These are phyloP conservation scores for Drosophila tanythrix DNA, from an alignment of 2,888 invertebrate genomes.

Conservation along the genomic window DNA sequence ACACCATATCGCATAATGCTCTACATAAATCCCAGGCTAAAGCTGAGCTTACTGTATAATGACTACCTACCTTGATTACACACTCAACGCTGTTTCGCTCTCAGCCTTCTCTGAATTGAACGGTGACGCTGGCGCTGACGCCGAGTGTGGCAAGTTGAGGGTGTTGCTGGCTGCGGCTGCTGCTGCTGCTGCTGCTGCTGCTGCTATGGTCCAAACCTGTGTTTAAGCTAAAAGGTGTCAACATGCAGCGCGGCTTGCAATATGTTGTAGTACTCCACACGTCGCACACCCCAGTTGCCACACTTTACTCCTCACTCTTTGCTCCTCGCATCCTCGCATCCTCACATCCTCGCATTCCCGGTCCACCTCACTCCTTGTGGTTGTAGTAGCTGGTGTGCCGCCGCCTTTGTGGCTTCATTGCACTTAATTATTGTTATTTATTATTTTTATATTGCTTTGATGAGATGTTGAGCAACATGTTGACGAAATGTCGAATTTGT, in stretches of 20 bases:
- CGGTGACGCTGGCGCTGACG: constrained; percentile 29
- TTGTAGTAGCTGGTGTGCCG: constrained; percentile 25
- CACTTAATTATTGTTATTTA: constrained; percentile 85
- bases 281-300: constrained; percentile 33
- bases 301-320: background rate
- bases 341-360: constrained; percentile 2
- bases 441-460: constrained; percentile 83
- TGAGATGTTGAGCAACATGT: constrained; percentile 79
- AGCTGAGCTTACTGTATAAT: constrained; percentile 72
- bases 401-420: constrained; percentile 78
- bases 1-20: constrained; percentile 51
- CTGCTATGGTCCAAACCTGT: constrained; percentile 70
- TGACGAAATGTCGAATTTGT: constrained; percentile 83
- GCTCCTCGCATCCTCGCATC: constrained; percentile 1
- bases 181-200: constrained; percentile 29
- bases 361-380: constrained; percentile 15
- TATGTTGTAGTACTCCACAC: constrained; percentile 49
- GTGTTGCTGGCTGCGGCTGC: constrained; percentile 50
- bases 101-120: constrained; percentile 5
- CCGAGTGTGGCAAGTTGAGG: constrained; percentile 56
- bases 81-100: constrained; percentile 42
- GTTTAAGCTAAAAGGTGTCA: constrained; percentile 84
- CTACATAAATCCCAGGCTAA: constrained; percentile 70
- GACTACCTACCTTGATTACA: constrained; percentile 79
- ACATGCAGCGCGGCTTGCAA: constrained; percentile 62